Base-by-base conservation (phyloP, 2,113 vertebrate genomes). In the Bufo bufo region DNA sequence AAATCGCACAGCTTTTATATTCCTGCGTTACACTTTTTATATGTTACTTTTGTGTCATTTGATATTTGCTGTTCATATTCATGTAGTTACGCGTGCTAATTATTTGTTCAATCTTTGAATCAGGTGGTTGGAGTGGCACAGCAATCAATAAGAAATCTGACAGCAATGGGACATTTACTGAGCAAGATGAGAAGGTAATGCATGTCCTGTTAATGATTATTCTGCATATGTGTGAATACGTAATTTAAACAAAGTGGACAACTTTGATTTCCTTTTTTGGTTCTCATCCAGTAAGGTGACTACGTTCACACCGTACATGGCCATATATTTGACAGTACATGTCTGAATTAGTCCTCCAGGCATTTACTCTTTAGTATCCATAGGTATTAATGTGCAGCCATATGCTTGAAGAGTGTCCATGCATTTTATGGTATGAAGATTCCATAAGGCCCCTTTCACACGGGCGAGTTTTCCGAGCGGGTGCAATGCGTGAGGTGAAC, bases 111-210 rank as follows among this genome's bases (percentile, higher is more conserved):
- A 49, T 49, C 0, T 69, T 90, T 89, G 1, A 33, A 3, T 78
- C 92, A 99, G 98, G 98, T 99, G 4, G 98, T 99, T 78, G 98
- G 98, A 17, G 98, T 99, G 56, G 98, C 97, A 86, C 98, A 99
- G 98, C 98, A 59, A 99, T 99, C 91, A 99, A 99, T 92, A 99
- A 99, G 93, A 98, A 97, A 91, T 96, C 97, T 78, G 97, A 96
- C 87, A 94, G 94, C 56, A 96, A 95, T 1, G 96, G 96, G 80
- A 96, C 96, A 49, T 99, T 99, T 92, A 99, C 97, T 0, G 97
- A 98, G 89, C 98, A 99, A 93, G 98, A 99, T 88, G 98, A 99
- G 91, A 99, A 98, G 97, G 98, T 99, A 92, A 89, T 33, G 81
- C 87, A 10, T 88, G 17, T 82, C 9, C 17, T 74, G 66, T 65